These are phyloP conservation scores for Anastrepha ludens DNA, from an alignment of 1,140 invertebrate species.

Conservation along the genomic window DNA sequence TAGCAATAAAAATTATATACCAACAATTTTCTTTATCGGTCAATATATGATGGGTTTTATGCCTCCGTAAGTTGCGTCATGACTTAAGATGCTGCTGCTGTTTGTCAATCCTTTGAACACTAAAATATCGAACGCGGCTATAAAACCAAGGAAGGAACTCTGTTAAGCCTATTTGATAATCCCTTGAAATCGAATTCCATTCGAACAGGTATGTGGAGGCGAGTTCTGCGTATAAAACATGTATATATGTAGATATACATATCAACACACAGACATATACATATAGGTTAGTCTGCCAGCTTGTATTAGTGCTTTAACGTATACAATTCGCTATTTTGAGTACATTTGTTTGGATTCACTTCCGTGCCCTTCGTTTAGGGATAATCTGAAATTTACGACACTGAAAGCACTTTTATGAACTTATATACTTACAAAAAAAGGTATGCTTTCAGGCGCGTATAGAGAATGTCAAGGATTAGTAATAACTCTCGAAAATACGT, in stretches of 20 bases:
- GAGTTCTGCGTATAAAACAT: neutral
- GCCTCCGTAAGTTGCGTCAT: neutral
- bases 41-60: neutral
- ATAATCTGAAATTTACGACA: conserved; percentile 20
- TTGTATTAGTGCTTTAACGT: neutral
- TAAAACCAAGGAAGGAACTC: neutral
- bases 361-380: neutral
- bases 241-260: neutral
- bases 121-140: neutral
- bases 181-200: neutral
- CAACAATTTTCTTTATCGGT: too few relatives aligned
- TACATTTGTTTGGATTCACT: neutral
- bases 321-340: neutral
- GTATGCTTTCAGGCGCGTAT: neutral
- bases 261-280: neutral
- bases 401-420: neutral
- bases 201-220: neutral
- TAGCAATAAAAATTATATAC: too few relatives aligned
- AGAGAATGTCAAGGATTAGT: neutral
- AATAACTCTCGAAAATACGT: too few relatives aligned
- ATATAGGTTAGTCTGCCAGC: too few relatives aligned
- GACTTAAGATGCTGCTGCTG: neutral
- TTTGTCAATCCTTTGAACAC: neutral
- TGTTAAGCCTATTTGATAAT: conserved; percentile 15
- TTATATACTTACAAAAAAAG: neutral